Base-by-base conservation (phyloP, 2,113 vertebrate genomes). In the Oreochromis niloticus region DNA sequence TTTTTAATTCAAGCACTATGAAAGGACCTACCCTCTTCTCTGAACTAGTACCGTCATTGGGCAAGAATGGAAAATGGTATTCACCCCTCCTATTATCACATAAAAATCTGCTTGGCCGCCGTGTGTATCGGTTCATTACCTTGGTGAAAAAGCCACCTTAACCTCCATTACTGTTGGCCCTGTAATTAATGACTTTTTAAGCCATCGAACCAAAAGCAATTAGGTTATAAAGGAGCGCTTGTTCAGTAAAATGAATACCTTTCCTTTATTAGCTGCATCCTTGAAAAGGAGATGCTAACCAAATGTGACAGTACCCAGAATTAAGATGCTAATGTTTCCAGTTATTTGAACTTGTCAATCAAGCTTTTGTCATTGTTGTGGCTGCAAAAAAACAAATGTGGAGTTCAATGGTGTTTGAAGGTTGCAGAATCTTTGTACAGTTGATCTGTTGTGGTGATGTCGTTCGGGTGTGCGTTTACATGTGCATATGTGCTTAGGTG, bases 151-250 rank as follows among this genome's bases (percentile, higher is more conserved):
- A 95, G 94, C 93, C 93, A 96, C 95, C 95, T 95, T 96, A 95
- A 95, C 95, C 95, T 95, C 94, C 90, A 94, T 96, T 96, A 96
- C 92, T 92, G 87, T 87, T 88, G 91, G 95, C 92, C 94, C 92
- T 93, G 92, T 96, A 96, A 96, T 97, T 97, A 96, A 97, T 97
- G 95, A 96, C 95, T 95, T 96, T 96, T 96, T 95, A 96, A 96
- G 95, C 93, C 95, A 94, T 95, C 95, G 95, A 96, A 95, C 95
- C 93, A 92, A 96, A 96, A 95, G 94, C 95, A 96, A 96, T 96
- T 95, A 96, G 91, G 95, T 94, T 95, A 94, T 96, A 96, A 96
- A 95, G 90, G 92, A 94, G 92, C 91, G 85, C 95, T 96, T 96
- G 96, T 96, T 96, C 93, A 34, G 87, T 75, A 94, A 95, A 89